A percentile compares a stretch with the other conserved stretches of the same genome.
These are phyloP conservation scores for Tonatia bakeri DNA, from an alignment of 2,113 vertebrate genomes.

Conservation along the genomic window DNA sequence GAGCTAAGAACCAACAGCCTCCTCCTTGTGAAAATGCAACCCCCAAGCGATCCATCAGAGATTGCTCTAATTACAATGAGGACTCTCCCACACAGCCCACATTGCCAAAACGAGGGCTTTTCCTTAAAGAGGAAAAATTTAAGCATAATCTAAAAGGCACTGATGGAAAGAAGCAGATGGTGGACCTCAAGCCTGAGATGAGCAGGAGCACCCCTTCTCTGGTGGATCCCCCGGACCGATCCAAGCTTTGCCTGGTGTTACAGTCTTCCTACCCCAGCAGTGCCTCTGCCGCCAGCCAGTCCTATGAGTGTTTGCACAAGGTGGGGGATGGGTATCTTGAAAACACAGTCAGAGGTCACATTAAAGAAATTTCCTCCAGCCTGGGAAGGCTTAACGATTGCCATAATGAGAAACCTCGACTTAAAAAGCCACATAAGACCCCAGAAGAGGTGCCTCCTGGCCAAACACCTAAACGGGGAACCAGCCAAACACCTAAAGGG, in stretches of 20 bases:
- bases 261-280: slow-evolving; percentile 82
- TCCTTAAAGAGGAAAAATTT: slow-evolving; percentile 81
- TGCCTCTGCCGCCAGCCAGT: slow-evolving; percentile 84
- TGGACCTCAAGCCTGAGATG: slow-evolving; percentile 85
- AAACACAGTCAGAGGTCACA: slow-evolving; percentile 69
- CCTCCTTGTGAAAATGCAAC: slow-evolving; percentile 81
- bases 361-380: slow-evolving; percentile 76
- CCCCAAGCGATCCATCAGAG: slow-evolving; percentile 88
- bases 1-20: slow-evolving; percentile 69
- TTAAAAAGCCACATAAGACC: slow-evolving; percentile 68
- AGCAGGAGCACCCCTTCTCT: slow-evolving; percentile 90
- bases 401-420: slow-evolving; percentile 79
- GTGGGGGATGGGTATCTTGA: slow-evolving; percentile 78
- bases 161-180: slow-evolving; percentile 69
- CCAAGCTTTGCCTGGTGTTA: slow-evolving; percentile 91
- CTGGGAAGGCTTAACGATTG: slow-evolving; percentile 67
- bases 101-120: slow-evolving; percentile 88
- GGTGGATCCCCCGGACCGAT: slow-evolving; percentile 87
- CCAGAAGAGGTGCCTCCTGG: neutral
- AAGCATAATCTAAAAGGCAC: slow-evolving; percentile 70
- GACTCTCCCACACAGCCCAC: slow-evolving; percentile 91
- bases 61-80: slow-evolving; percentile 86
- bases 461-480: neutral
- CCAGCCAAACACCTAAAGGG: neutral
- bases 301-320: slow-evolving; percentile 86